phyloP scores from a whole-genome alignment of 2,113 vertebrate genomes.

The Felis chaus region DNA sequence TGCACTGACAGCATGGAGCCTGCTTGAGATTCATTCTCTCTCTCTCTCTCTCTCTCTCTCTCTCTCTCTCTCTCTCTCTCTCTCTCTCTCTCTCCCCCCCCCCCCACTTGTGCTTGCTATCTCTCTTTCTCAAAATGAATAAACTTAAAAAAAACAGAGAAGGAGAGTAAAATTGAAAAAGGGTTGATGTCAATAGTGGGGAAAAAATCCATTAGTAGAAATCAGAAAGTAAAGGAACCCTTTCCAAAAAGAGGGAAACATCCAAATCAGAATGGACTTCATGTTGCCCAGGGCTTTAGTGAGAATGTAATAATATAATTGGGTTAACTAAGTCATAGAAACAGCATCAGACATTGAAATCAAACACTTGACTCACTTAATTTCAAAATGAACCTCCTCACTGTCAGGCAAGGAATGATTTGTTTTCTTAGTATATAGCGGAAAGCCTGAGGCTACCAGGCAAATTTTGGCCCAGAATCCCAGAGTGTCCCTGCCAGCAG shows the following conservation, averaged over 20 bases:
- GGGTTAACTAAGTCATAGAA: background rate
- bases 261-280: background rate
- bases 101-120: too few species aligned
- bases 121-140: too few species aligned
- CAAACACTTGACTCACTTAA: slow-evolving; percentile 42
- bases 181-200: background rate
- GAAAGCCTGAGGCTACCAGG: background rate
- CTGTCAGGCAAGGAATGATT: background rate
- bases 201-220: background rate
- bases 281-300: background rate
- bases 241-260: background rate
- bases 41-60: too few species aligned
- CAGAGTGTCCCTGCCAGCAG: background rate
- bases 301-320: slow-evolving; percentile 35
- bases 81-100: too few species aligned
- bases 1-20: too few species aligned
- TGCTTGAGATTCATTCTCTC: too few species aligned
- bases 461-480: background rate
- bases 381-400: slow-evolving; percentile 51
- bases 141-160: background rate
- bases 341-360: background rate
- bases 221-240: background rate
- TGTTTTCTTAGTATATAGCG: background rate
- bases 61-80: too few species aligned
- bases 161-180: background rate